Evolutionary conservation across 2,113 vertebrate genomes (phyloP), one percentile per base, ranked within the genome.

Genomic region (Scopus umbretta): DNA sequence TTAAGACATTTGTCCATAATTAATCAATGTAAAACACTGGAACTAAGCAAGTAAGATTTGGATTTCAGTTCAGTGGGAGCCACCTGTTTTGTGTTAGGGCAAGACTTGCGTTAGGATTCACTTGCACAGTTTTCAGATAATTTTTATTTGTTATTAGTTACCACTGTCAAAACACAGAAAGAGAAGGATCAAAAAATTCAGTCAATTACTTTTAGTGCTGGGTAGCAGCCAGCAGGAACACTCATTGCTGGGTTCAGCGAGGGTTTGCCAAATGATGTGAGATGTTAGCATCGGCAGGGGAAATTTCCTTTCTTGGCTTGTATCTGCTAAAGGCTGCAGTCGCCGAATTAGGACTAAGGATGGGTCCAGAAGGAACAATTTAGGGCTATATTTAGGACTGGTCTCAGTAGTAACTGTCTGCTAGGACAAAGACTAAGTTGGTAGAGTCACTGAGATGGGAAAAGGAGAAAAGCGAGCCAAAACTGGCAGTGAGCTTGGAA

Each of bases 221-320:
- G 52, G 49, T 42, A 90, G 87, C 68, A 94, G 93, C 84, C 89
- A 92, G 65, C 40, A 96, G 52, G 68, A 95, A 86, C 30, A 59
- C 6, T 86, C 65, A 62, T 13, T 75, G 80, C 80, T 81, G 58
- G 76, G 56, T 75, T 96, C 87, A 94, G 81, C 30, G 1, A 59
- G 62, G 50, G 55, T 63, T 94, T 94, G 80, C 80, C 91, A 96
- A 76, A 94, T 16, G 40, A 82, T 78, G 91, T 86, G 49, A 62
- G 56, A 90, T 12, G 30, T 75, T 58, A 85, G 36, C 87, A 79
- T 45, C 16, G 0, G 27, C 84, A 82, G 49, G 36, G 66, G 96
- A 96, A 85, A 93, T 68, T 88, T 96, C 93, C 96, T 96, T 97
- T 96, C 88, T 93, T 91, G 96, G 96, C 61, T 61, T 80, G 21